Evolutionary conservation across 2,888 invertebrate genomes (phyloP).

Genomic region (Torymus aiolomorphi): DNA sequence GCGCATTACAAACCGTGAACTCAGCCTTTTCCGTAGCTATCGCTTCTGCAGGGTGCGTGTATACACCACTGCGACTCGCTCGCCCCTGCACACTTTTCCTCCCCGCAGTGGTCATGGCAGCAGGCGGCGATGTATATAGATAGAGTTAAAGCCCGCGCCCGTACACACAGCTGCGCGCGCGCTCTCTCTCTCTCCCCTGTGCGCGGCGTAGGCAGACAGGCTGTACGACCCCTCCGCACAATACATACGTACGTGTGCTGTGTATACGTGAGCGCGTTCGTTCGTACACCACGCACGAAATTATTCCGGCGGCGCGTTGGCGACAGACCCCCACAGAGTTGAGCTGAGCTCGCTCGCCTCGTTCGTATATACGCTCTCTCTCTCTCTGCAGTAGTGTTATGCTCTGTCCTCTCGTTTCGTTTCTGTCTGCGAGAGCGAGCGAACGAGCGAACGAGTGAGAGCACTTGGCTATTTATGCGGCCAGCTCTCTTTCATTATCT

Average conservation of each 20-base stretch:
- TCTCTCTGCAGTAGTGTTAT: background rate
- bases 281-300: conserved; percentile 32
- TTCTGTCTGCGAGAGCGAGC: background rate
- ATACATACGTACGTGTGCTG: background rate
- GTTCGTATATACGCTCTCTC: no score
- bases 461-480: conserved; percentile 25
- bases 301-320: conserved; percentile 51
- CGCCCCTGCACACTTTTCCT: no score
- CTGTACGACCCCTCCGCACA: conserved; percentile 30
- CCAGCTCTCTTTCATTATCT: conserved; percentile 24
- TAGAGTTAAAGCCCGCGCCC: no score
- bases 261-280: background rate
- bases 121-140: no score
- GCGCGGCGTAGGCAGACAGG: background rate
- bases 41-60: no score
- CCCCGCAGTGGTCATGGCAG: no score
- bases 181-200: conserved; percentile 17
- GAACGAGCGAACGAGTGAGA: background rate
- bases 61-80: no score
- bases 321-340: conserved; percentile 40
- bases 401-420: background rate
- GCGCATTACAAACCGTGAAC: no score
- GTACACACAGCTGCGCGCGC: conserved; percentile 31
- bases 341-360: background rate
- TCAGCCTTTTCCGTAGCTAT: no score